Evolutionary conservation across 2,888 invertebrate species (phyloP).

Genomic region (Zeuzera pyrina): DNA sequence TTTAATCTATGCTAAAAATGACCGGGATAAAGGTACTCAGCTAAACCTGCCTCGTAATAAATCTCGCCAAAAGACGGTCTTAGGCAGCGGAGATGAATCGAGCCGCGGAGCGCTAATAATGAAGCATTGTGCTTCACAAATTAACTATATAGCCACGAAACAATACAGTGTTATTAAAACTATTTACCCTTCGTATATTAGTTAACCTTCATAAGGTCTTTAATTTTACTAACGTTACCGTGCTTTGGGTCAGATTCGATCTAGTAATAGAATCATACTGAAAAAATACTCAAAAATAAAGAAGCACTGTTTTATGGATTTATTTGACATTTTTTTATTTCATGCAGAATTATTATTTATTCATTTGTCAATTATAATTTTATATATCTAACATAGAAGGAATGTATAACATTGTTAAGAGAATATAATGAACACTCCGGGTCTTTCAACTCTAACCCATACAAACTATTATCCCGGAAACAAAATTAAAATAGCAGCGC

Average conservation of each 20-base stretch:
- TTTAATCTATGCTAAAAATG: not conserved
- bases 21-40: conserved; percentile 2
- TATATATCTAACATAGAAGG: too few relatives aligned
- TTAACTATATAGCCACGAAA: too few relatives aligned
- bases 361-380: too few relatives aligned
- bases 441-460: too few relatives aligned
- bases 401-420: too few relatives aligned
- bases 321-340: conserved; percentile 1
- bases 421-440: too few relatives aligned
- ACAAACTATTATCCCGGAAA: too few relatives aligned
- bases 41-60: conserved; percentile 36
- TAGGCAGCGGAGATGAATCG: conserved; percentile 27
- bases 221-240: conserved; percentile 1
- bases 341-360: not conserved
- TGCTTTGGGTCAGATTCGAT: conserved; percentile 1
- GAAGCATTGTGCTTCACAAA: conserved; percentile 13
- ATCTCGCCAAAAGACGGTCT: conserved; percentile 26
- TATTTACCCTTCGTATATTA: not conserved
- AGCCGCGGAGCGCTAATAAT: too few relatives aligned
- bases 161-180: not conserved
- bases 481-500: too few relatives aligned
- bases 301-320: conserved; percentile 13
- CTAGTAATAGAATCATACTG: conserved; percentile 1
- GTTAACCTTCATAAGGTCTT: not conserved
- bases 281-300: not conserved